phyloP scores from a whole-genome alignment of 1,140 invertebrate genomes.

The Carcinoscorpius rotundicauda region DNA sequence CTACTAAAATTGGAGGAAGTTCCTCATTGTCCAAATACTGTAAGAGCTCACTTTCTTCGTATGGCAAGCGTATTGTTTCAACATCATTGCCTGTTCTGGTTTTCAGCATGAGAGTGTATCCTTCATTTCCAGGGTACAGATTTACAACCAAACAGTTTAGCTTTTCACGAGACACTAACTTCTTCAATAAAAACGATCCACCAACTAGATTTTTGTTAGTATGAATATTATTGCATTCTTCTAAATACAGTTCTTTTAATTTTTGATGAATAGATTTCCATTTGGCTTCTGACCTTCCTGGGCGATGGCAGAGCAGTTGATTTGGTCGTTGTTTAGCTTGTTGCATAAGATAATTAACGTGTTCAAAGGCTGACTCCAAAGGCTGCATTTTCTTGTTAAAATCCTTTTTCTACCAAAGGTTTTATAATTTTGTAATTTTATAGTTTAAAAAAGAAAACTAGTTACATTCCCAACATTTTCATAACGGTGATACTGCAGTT shows the following conservation, averaged over 20 bases:
- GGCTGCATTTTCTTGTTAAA: too few species aligned
- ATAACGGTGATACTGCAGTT: too few species aligned
- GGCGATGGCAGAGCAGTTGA: too few species aligned
- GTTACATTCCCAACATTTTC: too few species aligned
- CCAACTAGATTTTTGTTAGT: slow-evolving; percentile 2
- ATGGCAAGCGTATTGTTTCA: slow-evolving; percentile 39
- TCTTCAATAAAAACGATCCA: slow-evolving; percentile 61
- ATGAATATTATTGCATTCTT: not conserved
- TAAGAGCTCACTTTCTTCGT: slow-evolving; percentile 37
- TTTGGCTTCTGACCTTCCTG: too few species aligned
- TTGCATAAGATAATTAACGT: too few species aligned
- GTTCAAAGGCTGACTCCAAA: too few species aligned
- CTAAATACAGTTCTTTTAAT: not conserved
- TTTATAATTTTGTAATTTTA: too few species aligned
- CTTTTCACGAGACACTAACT: slow-evolving; percentile 66
- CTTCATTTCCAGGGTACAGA: slow-evolving; percentile 79
- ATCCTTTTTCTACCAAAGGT: too few species aligned
- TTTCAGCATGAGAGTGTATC: slow-evolving; percentile 70
- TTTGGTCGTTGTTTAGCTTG: too few species aligned
- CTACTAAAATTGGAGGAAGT: slow-evolving; percentile 69
- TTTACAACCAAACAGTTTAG: slow-evolving; percentile 80
- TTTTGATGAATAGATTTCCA: slow-evolving; percentile 2
- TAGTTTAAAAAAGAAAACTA: too few species aligned
- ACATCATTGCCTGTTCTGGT: slow-evolving; percentile 37
- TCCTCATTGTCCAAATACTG: slow-evolving; percentile 40